Base-by-base conservation (phyloP, 2,797 vertebrate species). In the Cynodonichthys magdalenae region DNA sequence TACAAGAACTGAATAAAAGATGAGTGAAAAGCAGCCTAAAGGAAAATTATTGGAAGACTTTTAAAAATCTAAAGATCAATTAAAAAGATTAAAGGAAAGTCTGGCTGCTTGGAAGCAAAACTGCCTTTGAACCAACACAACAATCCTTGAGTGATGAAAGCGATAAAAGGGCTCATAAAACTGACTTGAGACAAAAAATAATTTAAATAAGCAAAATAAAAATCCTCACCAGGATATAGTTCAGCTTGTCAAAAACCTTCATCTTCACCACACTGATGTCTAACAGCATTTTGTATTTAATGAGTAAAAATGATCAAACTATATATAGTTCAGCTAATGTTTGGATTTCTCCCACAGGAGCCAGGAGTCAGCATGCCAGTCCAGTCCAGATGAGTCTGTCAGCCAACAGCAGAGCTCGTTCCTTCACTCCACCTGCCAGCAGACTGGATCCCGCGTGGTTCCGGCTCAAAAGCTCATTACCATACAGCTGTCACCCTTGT, bases 171-270 rank as follows among this genome's bases (percentile, higher is more conserved):
- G 18, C 11, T 15, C 4, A 19, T 17, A 4, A 41, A 55, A 78
- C 7, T 17, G 5, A 19, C 1, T 47, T 36, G 6, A 53, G 45
- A 11, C n/a, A 11, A 24, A 27, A 57, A 42, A 49, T 0, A 0
- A 11, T 24, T 2, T 24, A 24, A 24, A 47, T 3, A 66, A n/a
- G 0, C 11, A 42, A 27, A 41, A 1, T 18, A 54, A 39, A 0
- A 3, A 12, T 54, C 28, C 95, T 95, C 89, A 96, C 95, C 95
- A 94, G 78, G 14, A 87, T 80, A 51, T 80, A 93, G 66, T 93
- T 92, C 58, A 94, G 76, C 28, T 87, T 90, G 75, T 93, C 67
- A 29, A 95, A 94, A 69, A 95, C 94, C 93, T 92, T 95, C 94
- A 95, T 96, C 72, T 63, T 92, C 48, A 87, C 68, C 67, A 86